Evolutionary conservation across 2,888 invertebrate genomes (phyloP), one percentile per base, ranked within the genome.

Genomic region (Calephelis perditalis): DNA sequence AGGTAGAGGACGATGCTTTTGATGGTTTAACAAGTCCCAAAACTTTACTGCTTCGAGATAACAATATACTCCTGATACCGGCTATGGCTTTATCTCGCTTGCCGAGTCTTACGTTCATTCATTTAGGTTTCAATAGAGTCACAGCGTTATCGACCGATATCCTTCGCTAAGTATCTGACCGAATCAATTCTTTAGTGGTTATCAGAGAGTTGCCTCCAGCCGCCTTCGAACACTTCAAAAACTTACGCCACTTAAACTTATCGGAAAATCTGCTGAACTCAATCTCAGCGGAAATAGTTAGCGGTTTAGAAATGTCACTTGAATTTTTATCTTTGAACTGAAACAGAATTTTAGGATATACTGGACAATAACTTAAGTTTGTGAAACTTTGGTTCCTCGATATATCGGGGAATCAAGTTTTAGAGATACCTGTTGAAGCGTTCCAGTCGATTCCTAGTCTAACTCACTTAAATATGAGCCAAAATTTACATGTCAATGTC

Each of bases 1-100:
- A 96, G 96, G 94, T 97, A 63, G 97, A 97, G 85, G 96, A 96
- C 71, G 96, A 96, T 67, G 95, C 96, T 0, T 95, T 97, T 72
- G 96, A 96, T 75, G 97, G 97, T 0, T 82, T 97, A 65, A 92
- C 93, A 44, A 95, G 92, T 69, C 85, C 98, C 12, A 94, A 95
- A 78, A 94, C 94, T 46, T 86, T 98, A 1, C 93, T 95, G 40
- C 89, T 98, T 8, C 94, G 95, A 71, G 97, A 98, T 79, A 97
- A 98, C 83, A 97, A 97, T 68, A 96, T 97, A 60, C 91, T 97
- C 0, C 86, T 96, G 0, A 94, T 97, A 49, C 98, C 97, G 0
- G 95, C 96, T 0, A 94, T 95, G 52, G 96, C 97, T 0, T 84
- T 97, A 6, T 95, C 95, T 7, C 93, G 95, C n/a, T 81, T 97